Evolutionary conservation across 2,113 vertebrate genomes (phyloP).

Genomic region (Odocoileus virginianus): DNA sequence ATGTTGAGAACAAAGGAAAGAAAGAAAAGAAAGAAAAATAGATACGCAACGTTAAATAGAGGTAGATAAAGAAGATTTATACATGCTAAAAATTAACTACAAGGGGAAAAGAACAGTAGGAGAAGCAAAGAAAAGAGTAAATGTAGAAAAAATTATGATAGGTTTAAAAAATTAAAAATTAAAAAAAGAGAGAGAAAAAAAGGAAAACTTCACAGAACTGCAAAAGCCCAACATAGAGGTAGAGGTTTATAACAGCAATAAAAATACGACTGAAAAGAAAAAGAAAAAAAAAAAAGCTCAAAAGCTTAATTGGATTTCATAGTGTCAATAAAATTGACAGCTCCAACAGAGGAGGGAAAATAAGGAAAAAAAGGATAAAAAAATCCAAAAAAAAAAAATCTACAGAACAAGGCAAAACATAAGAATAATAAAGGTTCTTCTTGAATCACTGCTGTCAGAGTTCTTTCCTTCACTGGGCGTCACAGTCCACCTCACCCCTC

Average conservation of each 20-base stretch:
- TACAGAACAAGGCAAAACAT: neutral
- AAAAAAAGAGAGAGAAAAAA: neutral
- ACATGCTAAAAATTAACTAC: neutral
- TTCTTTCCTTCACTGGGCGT: neutral
- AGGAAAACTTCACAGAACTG: neutral
- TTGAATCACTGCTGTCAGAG: neutral
- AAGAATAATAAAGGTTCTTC: neutral
- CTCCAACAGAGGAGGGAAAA: accelerated
- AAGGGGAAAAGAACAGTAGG: neutral
- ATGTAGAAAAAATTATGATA: neutral
- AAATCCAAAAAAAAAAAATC: neutral
- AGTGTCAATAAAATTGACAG: neutral
- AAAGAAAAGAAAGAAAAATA: neutral
- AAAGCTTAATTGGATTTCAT: neutral
- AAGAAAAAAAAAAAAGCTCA: neutral
- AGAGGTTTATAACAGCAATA: neutral
- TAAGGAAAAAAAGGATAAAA: neutral
- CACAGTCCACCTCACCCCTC: too few species aligned
- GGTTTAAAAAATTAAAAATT: neutral
- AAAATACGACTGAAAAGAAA: neutral
- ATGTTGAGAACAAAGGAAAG: neutral
- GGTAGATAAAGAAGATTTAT: neutral
- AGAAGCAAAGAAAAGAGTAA: neutral
- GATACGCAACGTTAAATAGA: neutral
- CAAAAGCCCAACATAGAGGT: neutral